A percentile compares a stretch with the other conserved stretches of the same genome.
phyloP scores from a whole-genome alignment of 2,797 vertebrate genomes.

The Poecilia picta region DNA sequence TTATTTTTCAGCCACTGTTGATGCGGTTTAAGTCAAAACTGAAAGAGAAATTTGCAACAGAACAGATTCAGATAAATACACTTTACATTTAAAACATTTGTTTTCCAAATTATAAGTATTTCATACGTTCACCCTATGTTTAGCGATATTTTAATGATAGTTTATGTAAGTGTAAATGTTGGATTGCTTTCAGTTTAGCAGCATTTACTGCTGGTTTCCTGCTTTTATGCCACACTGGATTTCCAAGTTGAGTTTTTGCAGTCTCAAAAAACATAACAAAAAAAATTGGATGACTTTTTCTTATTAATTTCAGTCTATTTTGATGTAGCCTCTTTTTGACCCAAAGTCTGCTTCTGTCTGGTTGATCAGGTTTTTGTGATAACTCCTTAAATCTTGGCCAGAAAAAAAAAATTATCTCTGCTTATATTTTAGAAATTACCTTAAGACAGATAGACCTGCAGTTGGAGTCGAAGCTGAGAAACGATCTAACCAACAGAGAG shows the following conservation, averaged over 20 bases:
- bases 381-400: background rate
- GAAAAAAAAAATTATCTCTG: background rate
- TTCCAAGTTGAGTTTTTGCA: background rate
- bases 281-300: background rate
- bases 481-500: background rate
- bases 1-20: constrained; percentile 1
- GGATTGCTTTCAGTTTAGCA: background rate
- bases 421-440: background rate
- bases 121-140: background rate
- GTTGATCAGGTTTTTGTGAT: background rate
- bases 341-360: background rate
- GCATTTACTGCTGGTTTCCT: background rate
- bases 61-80: background rate
- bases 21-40: background rate
- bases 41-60: background rate
- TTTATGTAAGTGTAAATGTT: background rate
- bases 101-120: background rate
- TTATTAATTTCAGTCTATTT: background rate
- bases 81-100: background rate
- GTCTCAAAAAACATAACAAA: background rate
- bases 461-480: background rate
- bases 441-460: background rate
- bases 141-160: background rate
- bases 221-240: background rate
- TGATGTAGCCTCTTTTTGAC: background rate